Evolutionary conservation across 2,888 invertebrate species (phyloP), one percentile per base, ranked within the genome.

Genomic region (Diaperis boleti): DNA sequence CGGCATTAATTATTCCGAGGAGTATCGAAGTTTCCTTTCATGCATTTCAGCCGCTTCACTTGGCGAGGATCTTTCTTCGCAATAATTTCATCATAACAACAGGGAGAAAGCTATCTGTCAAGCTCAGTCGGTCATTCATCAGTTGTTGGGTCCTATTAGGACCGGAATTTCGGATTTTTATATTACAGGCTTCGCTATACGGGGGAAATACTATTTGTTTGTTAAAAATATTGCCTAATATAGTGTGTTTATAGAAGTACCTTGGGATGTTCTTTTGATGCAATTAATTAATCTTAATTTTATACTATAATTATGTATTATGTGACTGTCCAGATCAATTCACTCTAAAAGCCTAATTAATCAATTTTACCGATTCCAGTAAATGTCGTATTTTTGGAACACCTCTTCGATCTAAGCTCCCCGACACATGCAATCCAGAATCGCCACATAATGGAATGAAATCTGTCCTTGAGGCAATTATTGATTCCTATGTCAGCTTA

Each of bases 381-480:
- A n/a, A n/a, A n/a, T n/a, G n/a, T 26, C 17, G n/a, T 11, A 22
- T 5, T 29, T 5, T 45, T 45, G 45, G 26, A 26, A 45, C n/a
- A 45, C 29, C 29, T 26, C 45, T 13, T 18, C 26, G 13, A 15
- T 39, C 15, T 15, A 17, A 20, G 20, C n/a, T 42, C 41, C 6
- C 2, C 29, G 10, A 42, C 13, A 11, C 18, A 29, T 45, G 1
- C 39, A 18, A 15, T 39, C 2, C 14, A 39, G 7, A 15, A 1
- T 35, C 35, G 11, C 42, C 42, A 20, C 42, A 10, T 42, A 41
- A 42, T 26, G 10, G 45, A 7, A 45, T 26, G 11, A 45, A 45
- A 29, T 10, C 29, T 45, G 26, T 45, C 45, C 18, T 49, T 33
- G 49, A 49, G n/a, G 18, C 20, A 45, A 45, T 45, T 45, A 45